Percentiles rank a stretch among this genome's conserved stretches.
phyloP scores from a whole-genome alignment of 2,113 vertebrate species.

The Mobula birostris region DNA sequence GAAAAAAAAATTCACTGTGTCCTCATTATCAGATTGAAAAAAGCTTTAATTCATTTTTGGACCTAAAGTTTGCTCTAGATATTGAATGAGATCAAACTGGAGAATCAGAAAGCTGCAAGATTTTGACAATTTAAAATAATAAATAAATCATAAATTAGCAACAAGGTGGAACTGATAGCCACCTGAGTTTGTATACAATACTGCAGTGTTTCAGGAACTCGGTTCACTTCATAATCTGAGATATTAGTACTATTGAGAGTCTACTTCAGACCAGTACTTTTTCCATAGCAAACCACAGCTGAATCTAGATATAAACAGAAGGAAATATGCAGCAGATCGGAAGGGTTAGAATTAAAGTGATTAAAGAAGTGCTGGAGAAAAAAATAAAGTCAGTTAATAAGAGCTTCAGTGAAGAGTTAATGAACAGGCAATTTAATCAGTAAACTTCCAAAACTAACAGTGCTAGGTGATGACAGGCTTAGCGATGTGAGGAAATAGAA shows the following conservation, averaged over 20 bases:
- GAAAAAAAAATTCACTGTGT: background rate
- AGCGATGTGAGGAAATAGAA: background rate
- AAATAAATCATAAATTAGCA: background rate
- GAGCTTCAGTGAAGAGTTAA: conserved; percentile 1
- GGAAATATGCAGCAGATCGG: background rate
- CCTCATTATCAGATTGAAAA: background rate
- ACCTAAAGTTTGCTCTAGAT: background rate
- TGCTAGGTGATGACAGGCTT: background rate
- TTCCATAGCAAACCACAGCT: background rate
- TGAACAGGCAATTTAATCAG: background rate
- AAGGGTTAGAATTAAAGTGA: background rate
- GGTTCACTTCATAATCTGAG: background rate
- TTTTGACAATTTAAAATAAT: background rate
- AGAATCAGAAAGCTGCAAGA: background rate
- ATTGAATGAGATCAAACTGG: background rate
- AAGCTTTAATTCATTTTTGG: background rate
- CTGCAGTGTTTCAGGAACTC: background rate
- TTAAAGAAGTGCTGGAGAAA: background rate
- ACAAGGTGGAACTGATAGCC: background rate
- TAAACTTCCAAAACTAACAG: background rate
- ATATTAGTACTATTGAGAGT: background rate
- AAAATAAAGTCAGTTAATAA: background rate
- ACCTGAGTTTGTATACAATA: background rate
- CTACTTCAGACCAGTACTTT: background rate
- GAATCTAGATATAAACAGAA: background rate